phyloP scores from a whole-genome alignment of 92 coral and sea anemone genomes.

The Phenganax stokvisi region DNA sequence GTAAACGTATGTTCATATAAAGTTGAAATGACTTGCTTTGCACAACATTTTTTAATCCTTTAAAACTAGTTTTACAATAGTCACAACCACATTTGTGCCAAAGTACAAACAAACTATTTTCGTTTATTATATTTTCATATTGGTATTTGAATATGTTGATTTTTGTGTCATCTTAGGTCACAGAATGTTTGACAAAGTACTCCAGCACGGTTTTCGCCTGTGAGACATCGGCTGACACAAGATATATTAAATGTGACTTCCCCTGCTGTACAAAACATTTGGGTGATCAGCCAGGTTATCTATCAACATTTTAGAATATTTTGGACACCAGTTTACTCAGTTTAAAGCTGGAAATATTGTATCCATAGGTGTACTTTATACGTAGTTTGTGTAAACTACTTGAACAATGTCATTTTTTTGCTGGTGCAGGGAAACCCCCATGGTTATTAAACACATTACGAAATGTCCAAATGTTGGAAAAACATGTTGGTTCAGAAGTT shows the following conservation, averaged over 20 bases:
- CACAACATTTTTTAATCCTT: background rate
- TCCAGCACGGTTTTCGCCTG: constrained; percentile 93
- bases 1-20: background rate
- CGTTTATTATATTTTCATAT: background rate
- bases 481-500: constrained; percentile 77
- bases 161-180: constrained; percentile 27
- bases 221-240: constrained; percentile 79
- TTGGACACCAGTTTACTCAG: background rate
- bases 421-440: constrained; percentile 55
- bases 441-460: constrained; percentile 81
- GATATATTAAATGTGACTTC: constrained; percentile 86
- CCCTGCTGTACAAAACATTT: constrained; percentile 83
- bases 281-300: constrained; percentile 51
- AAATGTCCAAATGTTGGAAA: constrained; percentile 78
- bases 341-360: no score
- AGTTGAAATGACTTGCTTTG: background rate
- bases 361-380: no score
- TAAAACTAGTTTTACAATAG: background rate
- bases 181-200: constrained; percentile 51
- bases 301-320: background rate
- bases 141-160: background rate
- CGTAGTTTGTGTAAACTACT: no score
- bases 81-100: background rate
- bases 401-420: background rate
- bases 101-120: background rate